Percentiles rank a stretch among this genome's conserved stretches.
Evolutionary conservation across 2,888 invertebrate genomes (phyloP).

Genomic region (Volucella zonaria): DNA sequence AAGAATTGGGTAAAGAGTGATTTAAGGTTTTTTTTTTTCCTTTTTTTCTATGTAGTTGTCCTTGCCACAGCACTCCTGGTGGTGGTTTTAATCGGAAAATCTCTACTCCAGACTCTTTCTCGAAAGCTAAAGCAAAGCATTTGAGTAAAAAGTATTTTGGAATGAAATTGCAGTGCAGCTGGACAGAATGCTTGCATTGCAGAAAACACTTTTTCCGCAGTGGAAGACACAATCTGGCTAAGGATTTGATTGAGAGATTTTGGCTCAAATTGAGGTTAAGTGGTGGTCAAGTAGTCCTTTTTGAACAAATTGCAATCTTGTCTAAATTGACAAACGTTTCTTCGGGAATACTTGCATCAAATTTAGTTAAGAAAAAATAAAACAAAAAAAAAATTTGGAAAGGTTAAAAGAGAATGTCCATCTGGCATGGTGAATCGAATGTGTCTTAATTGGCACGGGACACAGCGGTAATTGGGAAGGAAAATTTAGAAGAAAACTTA

Average conservation of each 20-base stretch:
- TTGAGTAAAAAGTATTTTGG: constrained; percentile 36
- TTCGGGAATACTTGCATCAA: constrained; percentile 59
- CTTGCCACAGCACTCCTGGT: constrained; percentile 31
- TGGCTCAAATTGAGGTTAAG: constrained; percentile 68
- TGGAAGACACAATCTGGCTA: constrained; percentile 45
- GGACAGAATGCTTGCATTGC: constrained; percentile 56
- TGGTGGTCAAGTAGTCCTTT: constrained; percentile 68
- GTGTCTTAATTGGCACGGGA: constrained; percentile 41
- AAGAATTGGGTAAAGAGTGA: constrained; percentile 13
- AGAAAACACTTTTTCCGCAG: constrained; percentile 45
- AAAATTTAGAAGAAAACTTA: too few relatives aligned
- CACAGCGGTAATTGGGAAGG: constrained; percentile 33
- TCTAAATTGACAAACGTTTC: constrained; percentile 68
- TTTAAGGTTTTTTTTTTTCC: constrained; percentile 11
- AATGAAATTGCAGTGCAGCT: constrained; percentile 62
- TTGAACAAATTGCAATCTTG: constrained; percentile 71
- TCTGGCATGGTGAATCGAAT: constrained; percentile 49
- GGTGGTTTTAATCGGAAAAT: constrained; percentile 67
- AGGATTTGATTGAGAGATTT: constrained; percentile 72
- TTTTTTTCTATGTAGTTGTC: constrained; percentile 4
- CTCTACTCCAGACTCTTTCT: constrained; percentile 49
- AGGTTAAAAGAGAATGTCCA: constrained; percentile 1
- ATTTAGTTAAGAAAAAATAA: constrained; percentile 56
- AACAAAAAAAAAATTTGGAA: constrained; percentile 20
- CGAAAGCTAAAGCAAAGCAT: constrained; percentile 32